phyloP scores from a whole-genome alignment of 2,113 vertebrate species.

The Opisthocomus hoazin region DNA sequence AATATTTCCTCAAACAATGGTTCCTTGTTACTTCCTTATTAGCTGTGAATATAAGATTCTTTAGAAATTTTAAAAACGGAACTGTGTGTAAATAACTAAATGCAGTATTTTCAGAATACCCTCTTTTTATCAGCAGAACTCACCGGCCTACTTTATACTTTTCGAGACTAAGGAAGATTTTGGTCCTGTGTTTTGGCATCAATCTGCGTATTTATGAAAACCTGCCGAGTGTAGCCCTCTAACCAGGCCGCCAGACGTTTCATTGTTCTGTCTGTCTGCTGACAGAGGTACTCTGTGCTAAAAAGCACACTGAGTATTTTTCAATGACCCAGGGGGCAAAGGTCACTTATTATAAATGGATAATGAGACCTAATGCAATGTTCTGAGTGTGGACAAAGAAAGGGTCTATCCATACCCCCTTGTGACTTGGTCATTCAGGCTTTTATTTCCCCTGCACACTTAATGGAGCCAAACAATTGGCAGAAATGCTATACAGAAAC shows the following conservation, averaged over 20 bases:
- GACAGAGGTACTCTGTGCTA: constrained; percentile 79
- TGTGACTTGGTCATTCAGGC: constrained; percentile 81
- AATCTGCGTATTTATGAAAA: constrained; percentile 54
- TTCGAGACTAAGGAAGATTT: constrained; percentile 12
- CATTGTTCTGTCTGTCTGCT: constrained; percentile 72
- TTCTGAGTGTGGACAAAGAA: constrained; percentile 78
- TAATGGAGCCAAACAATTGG: constrained; percentile 86
- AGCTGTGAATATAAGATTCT: background rate
- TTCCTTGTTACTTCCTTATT: constrained; percentile 17
- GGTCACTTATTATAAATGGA: constrained; percentile 86
- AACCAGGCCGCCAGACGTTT: constrained; percentile 59
- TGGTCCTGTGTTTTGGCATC: constrained; percentile 46
- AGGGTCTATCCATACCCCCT: constrained; percentile 79
- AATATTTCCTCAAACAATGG: constrained; percentile 40
- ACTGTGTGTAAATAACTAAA: background rate
- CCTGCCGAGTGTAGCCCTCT: constrained; percentile 37
- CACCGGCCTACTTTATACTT: background rate
- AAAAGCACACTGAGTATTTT: constrained; percentile 76
- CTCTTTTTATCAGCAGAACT: background rate
- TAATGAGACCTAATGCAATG: constrained; percentile 86
- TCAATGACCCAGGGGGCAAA: constrained; percentile 78
- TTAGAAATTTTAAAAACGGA: background rate
- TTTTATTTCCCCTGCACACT: constrained; percentile 80
- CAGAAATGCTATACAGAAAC: constrained; percentile 81
- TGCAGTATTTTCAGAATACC: background rate